Base-by-base conservation (phyloP, 1,140 invertebrate genomes). In the Geopemphigus sp. region DNA sequence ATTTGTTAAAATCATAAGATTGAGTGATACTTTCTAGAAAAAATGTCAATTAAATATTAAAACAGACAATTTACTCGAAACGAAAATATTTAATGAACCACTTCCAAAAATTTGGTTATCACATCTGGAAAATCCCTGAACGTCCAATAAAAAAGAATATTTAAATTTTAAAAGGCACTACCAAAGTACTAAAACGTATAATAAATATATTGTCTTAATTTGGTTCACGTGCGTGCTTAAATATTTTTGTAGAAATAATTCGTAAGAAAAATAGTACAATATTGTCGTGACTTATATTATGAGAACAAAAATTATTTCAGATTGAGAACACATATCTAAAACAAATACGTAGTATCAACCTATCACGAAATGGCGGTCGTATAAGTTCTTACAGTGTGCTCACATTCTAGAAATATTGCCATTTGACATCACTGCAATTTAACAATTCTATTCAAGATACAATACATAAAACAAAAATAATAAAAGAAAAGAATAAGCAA, bases 361-460 rank as follows among this genome's bases (percentile, higher is more conserved):
- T 78, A 78, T 78, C 57, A 78, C 22, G 57, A 78, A 78, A 78
- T 78, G 74, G 74, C 74, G 74, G 57, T 78, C 57, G 57, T 17
- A 61, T 63, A 63, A 45, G 26, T 5, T 50, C 1, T 50, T 47
- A 78, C 74, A 78, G 74, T 78, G 74, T 78, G 74, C 1, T 24
- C 72, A 59, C 19, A 74, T 74, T n/a, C 24, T 8, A 39, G 17
- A 17, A 68, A 24, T 24, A 50, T 26, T 24, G 1, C 5, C 5
- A 47, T 68, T 47, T 24, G 0, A 47, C 64, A 68, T 24, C 63
- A 66, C 32, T 66, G 61, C 17, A 8, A 5, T 8, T 50, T 50
- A 8, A 50, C 14, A 50, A 50, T 5, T 53, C n/a, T n/a, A n/a
- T n/a, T n/a, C n/a, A n/a, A n/a, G n/a, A n/a, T n/a, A n/a, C n/a